Evolutionary conservation across 2,113 vertebrate genomes (phyloP), one percentile per base, ranked within the genome.

Genomic region (Nothoprocta pentlandii): DNA sequence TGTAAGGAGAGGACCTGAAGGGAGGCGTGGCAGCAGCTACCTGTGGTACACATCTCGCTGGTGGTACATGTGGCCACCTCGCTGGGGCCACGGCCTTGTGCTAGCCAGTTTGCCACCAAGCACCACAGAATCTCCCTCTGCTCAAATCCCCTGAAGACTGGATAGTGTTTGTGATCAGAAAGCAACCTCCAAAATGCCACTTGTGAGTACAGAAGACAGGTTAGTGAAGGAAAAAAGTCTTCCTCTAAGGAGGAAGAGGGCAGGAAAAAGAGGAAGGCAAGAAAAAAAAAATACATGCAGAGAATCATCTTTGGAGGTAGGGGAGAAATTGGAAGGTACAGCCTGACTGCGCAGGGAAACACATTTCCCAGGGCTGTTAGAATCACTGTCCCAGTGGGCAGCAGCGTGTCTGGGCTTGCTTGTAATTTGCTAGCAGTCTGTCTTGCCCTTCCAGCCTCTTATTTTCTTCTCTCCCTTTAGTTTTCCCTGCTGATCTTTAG

Each of bases 361-460:
- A 25, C 84, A 75, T 95, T 97, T 94, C 91, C 79, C 77, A 63
- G 54, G 89, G 87, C 97, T 93, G 56, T 77, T 59, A 7, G n/a
- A 93, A 87, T 90, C 69, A 56, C 66, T 94, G 56, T 85, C 81
- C 68, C 89, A 56, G 42, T 63, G 71, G 86, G 93, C 78, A 94
- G 82, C 53, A 80, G 58, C 87, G 49, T 59, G 76, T 93, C 80
- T 93, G 76, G 34, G 14, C 94, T 95, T 93, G 90, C 79, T 91
- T 97, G 62, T 87, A 95, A 96, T 97, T 96, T 95, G 77, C 94
- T 84, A 96, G 95, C 91, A 96, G 94, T 93, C 84, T 63, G 1
- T 95, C 91, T 97, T 94, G 47, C 93, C 74, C 76, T 89, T 92
- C 47, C 42, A 89, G 49, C 68, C 69, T 85, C 83, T 82, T 68